These are phyloP conservation scores for Muscidifurax raptorellus DNA, from an alignment of 1,140 invertebrate species.

Conservation along the genomic window DNA sequence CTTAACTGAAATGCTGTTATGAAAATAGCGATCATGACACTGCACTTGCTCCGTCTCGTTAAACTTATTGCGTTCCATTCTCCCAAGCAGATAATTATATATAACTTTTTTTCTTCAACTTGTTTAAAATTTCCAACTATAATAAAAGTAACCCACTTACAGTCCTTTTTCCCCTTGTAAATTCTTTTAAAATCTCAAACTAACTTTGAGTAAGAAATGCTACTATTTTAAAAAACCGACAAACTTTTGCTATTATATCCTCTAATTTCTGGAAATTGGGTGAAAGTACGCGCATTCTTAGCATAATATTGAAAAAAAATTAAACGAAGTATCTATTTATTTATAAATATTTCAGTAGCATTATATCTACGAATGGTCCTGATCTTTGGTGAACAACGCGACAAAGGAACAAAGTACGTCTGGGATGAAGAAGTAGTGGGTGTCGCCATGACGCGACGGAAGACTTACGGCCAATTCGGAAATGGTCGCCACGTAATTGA, in stretches of 20 bases:
- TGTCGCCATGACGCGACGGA: conserved; percentile 25
- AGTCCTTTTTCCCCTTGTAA: background rate
- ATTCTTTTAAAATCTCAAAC: conserved; percentile 20
- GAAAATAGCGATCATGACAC: conserved; percentile 41
- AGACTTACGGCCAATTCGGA: conserved; percentile 66
- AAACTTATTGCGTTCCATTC: conserved; percentile 37
- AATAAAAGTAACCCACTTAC: conserved; percentile 33
- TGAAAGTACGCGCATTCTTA: background rate
- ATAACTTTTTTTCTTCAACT: conserved; percentile 10
- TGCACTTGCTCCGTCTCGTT: conserved; percentile 29
- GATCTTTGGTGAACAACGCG: background rate
- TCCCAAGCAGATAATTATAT: conserved; percentile 30
- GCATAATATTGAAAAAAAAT: background rate
- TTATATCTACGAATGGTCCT: background rate
- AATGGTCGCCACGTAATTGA: conserved; percentile 59
- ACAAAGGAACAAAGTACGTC: conserved; percentile 51
- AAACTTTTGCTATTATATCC: background rate
- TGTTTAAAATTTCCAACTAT: conserved; percentile 1
- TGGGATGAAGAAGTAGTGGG: conserved; percentile 27
- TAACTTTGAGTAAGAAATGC: background rate
- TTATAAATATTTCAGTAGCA: too few species aligned
- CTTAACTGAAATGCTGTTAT: conserved; percentile 39
- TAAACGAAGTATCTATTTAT: background rate
- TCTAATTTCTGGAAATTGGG: background rate
- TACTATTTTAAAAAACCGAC: background rate